Conservation (phyloP, 2,888 invertebrate genomes). For the Cheilosia scutellata region DNA sequence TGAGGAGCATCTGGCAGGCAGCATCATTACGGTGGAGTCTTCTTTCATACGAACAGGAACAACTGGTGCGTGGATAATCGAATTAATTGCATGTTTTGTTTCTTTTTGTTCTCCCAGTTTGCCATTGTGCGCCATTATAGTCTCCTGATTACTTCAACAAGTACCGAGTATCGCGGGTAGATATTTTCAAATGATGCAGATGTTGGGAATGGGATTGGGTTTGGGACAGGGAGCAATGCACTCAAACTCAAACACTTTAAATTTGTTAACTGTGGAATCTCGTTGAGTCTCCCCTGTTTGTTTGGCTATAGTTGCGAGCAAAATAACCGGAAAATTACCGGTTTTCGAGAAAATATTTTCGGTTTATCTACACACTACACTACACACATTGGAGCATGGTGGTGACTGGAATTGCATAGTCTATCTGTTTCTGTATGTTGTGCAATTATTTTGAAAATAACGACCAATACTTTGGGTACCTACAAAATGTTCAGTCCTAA, state of each 20-base stretch:
- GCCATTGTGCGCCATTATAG: not conserved
- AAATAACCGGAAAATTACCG: slow-evolving; percentile 73
- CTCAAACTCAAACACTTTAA: slow-evolving; percentile 48
- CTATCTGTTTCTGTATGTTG: not conserved
- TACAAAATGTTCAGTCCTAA: not conserved
- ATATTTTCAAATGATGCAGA: slow-evolving; percentile 48
- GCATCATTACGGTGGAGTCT: slow-evolving; percentile 59
- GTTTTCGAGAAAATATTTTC: slow-evolving; percentile 58
- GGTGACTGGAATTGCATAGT: slow-evolving; percentile 3
- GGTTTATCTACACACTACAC: not conserved
- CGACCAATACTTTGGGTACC: not conserved
- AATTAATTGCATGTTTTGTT: slow-evolving; percentile 51
- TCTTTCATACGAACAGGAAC: slow-evolving; percentile 48
- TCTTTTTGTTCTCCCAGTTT: slow-evolving; percentile 18
- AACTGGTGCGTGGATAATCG: slow-evolving; percentile 74
- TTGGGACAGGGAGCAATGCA: slow-evolving; percentile 52
- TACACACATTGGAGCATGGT: slow-evolving; percentile 11
- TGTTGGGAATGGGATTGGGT: slow-evolving; percentile 14
- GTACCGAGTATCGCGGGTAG: slow-evolving; percentile 37
- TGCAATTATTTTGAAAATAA: slow-evolving; percentile 46
- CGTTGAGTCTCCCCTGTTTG: not conserved
- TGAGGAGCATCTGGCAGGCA: slow-evolving; percentile 53
- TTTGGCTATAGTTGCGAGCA: slow-evolving; percentile 10
- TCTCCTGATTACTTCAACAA: slow-evolving; percentile 52
- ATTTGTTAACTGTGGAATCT: slow-evolving; percentile 52